A percentile compares a stretch with the other conserved stretches of the same genome.
These are phyloP conservation scores for Perdita meconis DNA, from an alignment of 2,888 invertebrate genomes.

Conservation along the genomic window DNA sequence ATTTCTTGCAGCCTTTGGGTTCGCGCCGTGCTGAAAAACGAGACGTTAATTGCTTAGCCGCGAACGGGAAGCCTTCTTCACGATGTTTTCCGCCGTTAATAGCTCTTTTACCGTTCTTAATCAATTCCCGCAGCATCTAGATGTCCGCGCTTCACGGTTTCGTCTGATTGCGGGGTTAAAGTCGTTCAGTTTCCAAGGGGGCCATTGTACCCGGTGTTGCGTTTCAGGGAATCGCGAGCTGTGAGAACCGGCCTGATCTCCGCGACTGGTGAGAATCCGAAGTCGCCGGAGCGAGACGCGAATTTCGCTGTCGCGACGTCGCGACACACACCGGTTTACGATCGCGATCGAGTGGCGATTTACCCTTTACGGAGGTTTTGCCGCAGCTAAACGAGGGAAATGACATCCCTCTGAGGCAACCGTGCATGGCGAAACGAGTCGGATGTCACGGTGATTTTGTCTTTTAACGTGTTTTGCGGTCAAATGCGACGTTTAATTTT, in stretches of 20 bases:
- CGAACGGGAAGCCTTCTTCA: slow-evolving; percentile 13
- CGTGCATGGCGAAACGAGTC: slow-evolving; percentile 17
- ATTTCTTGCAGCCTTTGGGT: slow-evolving; percentile 4
- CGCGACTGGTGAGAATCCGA: slow-evolving; percentile 16
- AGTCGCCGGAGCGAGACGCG: slow-evolving; percentile 45
- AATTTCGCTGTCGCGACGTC: slow-evolving; percentile 50
- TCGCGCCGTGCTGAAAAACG: slow-evolving; percentile 2
- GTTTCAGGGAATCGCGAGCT: slow-evolving; percentile 12
- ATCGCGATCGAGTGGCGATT: background rate
- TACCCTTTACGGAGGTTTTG: background rate
- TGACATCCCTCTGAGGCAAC: background rate
- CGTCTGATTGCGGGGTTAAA: slow-evolving; percentile 21
- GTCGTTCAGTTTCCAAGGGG: slow-evolving; percentile 6
- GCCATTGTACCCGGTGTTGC: slow-evolving; percentile 18
- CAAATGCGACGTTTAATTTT: too few relatives aligned
- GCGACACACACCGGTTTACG: background rate
- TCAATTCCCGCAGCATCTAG: slow-evolving; percentile 14
- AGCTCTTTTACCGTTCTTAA: slow-evolving; percentile 45
- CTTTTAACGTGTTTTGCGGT: background rate
- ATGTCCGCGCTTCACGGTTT: slow-evolving; percentile 27
- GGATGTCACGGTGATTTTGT: background rate
- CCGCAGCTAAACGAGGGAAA: background rate
- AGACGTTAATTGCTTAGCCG: slow-evolving; percentile 34
- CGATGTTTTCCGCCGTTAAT: slow-evolving; percentile 28
- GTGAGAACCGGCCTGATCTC: slow-evolving; percentile 37